A percentile compares a stretch with the other conserved stretches of the same genome.
phyloP scores from a whole-genome alignment of 2,113 vertebrate genomes.

The Piaya cayana region DNA sequence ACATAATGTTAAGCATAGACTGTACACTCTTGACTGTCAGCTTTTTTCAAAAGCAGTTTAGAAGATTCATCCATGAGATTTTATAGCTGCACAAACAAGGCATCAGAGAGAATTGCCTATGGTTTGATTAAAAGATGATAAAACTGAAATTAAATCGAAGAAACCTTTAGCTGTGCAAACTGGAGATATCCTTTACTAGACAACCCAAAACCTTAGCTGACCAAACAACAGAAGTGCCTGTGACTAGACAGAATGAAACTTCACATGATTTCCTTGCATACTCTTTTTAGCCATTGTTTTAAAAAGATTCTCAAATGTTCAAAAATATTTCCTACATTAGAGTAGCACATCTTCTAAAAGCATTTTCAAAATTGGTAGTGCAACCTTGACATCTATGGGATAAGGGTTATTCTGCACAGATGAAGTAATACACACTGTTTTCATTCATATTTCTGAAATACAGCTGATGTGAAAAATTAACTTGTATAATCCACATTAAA shows the following conservation, averaged over 20 bases:
- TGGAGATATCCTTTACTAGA: background rate
- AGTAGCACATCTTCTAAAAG: background rate
- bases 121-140: background rate
- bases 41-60: background rate
- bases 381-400: background rate
- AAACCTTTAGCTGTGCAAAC: background rate
- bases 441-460: background rate
- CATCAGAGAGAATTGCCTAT: background rate
- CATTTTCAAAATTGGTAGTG: background rate
- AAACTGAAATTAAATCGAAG: background rate
- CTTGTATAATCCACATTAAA: background rate
- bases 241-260: background rate
- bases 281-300: background rate
- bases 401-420: background rate
- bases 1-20: background rate
- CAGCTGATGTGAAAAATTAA: background rate
- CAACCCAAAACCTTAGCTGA: background rate
- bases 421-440: background rate
- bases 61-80: background rate
- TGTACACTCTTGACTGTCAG: background rate
- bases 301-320: background rate
- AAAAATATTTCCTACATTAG: background rate
- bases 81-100: background rate
- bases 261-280: background rate
- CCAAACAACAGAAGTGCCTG: background rate